Base-by-base conservation (phyloP, 1,140 invertebrate genomes). In the Atta texana region DNA sequence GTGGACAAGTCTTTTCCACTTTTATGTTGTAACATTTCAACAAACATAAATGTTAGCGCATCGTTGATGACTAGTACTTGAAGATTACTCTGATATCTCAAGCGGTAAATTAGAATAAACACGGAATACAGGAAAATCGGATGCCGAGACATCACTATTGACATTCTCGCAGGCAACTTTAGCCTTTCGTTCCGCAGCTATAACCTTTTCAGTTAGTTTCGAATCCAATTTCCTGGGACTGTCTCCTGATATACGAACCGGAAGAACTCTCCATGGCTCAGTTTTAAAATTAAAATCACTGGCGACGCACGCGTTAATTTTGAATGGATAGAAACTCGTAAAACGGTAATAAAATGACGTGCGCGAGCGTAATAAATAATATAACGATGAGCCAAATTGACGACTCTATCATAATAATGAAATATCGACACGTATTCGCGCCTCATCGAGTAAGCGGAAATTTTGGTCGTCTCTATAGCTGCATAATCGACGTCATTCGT, bases 261-360 rank as follows among this genome's bases (percentile, higher is more conserved):
- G 64, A 87, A 61, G 64, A 21, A 34, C 24, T 24, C 34, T 7
- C 39, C 10, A 66, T 89, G 88, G 88, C 89, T 82, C n/a, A 28
- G 76, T 71, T 89, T 90, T 85, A 90, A 76, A 90, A 89, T 82
- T 76, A 74, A 89, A 89, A 89, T 87, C 66, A 75, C 44, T 53
- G 71, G 34, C n/a, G 72, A 61, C 24, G 51, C 55, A 55, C 57
- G 80, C 63, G 69, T 78, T 89, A 68, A 53, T 78, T 24, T 57
- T 16, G 39, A 39, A 72, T 44, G 21, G 57, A n/a, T 49, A 44
- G 39, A 28, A 77, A 12, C 76, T 90, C 71, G 85, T 89, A 87
- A 89, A 89, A 82, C 66, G 80, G 39, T 31, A 72, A 82, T 90
- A 89, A 89, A 89, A 76, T 61, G 74, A 64, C 14, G 28, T 57